Conservation (phyloP, 2,888 invertebrate genomes). For the Agrotis puta region DNA sequence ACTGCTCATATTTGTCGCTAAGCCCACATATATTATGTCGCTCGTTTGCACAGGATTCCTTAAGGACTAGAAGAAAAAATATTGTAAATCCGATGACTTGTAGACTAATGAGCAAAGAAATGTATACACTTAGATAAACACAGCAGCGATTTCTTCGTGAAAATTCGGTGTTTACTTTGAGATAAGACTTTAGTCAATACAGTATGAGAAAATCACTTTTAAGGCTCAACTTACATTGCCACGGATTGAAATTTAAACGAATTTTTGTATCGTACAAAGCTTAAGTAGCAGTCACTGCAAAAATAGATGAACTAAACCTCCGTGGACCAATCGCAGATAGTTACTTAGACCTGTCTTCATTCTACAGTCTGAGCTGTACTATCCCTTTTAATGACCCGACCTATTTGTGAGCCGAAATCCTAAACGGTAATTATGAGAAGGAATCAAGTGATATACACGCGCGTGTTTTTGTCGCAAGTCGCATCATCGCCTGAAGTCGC, state of each 20-base stretch:
- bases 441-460: background rate
- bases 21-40: constrained; percentile 9
- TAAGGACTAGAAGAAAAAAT: background rate
- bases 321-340: background rate
- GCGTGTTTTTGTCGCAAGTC: too few relatives aligned
- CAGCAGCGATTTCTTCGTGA: too few relatives aligned
- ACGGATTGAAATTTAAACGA: too few relatives aligned
- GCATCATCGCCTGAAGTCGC: background rate
- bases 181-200: too few relatives aligned
- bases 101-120: too few relatives aligned
- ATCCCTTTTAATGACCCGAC: background rate
- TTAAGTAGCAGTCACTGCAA: background rate
- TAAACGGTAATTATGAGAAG: background rate
- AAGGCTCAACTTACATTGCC: too few relatives aligned
- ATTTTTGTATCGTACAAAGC: too few relatives aligned
- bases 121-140: too few relatives aligned
- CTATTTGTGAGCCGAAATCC: too few relatives aligned
- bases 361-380: background rate
- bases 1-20: constrained; percentile 32
- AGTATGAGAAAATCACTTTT: too few relatives aligned
- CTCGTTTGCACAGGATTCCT: constrained; percentile 32
- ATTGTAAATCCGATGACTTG: background rate
- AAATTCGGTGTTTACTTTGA: too few relatives aligned
- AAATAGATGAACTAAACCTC: background rate
- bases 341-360: background rate